Evolutionary conservation across 1,140 invertebrate genomes (phyloP).

Genomic region (Ceratina australensis): DNA sequence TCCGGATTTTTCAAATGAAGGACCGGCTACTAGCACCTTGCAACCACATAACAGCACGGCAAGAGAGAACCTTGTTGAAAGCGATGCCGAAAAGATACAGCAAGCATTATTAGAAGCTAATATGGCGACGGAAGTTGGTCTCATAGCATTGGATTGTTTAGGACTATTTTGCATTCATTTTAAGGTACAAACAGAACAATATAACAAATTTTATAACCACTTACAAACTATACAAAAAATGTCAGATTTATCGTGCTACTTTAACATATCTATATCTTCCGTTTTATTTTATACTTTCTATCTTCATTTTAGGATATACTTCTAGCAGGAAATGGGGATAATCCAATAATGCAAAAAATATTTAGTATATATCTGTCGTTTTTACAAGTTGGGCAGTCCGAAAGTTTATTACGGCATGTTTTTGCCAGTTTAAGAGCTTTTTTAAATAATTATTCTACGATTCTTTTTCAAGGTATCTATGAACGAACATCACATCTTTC

Average conservation of each 20-base stretch:
- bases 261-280: too few relatives aligned
- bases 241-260: too few relatives aligned
- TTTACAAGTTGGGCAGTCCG: constrained; percentile 93
- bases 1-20: constrained; percentile 81
- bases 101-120: constrained; percentile 90
- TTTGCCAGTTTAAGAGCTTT: constrained; percentile 94
- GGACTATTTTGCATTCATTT: constrained; percentile 92
- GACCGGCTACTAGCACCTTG: constrained; percentile 79
- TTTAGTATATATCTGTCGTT: constrained; percentile 92
- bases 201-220: not conserved
- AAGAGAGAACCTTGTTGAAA: constrained; percentile 81
- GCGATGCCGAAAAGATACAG: constrained; percentile 82
- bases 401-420: constrained; percentile 92
- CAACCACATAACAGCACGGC: constrained; percentile 77
- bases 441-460: constrained; percentile 93
- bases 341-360: constrained; percentile 87
- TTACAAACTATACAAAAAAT: not conserved
- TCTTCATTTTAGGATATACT: constrained; percentile 79
- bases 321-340: constrained; percentile 85
- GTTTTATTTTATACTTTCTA: too few relatives aligned
- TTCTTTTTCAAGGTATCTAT: constrained; percentile 87
- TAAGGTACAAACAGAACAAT: constrained; percentile 73
- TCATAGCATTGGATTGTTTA: constrained; percentile 91
- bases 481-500: not conserved
- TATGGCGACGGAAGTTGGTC: constrained; percentile 93